phyloP scores from a whole-genome alignment of 1,140 invertebrate genomes.

The Sinonovacula constricta region DNA sequence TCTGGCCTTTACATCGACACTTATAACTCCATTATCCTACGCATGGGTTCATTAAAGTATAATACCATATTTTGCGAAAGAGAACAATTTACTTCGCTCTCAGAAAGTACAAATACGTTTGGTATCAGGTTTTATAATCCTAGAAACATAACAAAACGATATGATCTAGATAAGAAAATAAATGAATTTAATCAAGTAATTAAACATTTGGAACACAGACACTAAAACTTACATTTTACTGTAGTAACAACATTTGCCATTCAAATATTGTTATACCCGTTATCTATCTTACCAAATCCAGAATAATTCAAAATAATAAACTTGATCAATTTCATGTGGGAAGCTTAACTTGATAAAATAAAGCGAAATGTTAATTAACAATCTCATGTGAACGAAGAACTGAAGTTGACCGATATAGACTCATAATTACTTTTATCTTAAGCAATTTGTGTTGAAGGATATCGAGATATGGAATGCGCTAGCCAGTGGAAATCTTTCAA shows the following conservation, averaged over 20 bases:
- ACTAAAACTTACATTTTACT: too few species aligned
- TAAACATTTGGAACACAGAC: not conserved
- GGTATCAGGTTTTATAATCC: not conserved
- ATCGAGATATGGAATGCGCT: not conserved
- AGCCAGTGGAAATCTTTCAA: not conserved
- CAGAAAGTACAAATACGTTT: constrained; percentile 1
- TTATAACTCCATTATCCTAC: not conserved
- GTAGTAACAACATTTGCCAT: too few species aligned
- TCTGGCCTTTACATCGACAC: too few species aligned
- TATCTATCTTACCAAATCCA: constrained; percentile 1
- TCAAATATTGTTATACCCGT: not conserved
- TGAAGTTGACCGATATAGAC: constrained; percentile 1
- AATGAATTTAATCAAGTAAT: not conserved
- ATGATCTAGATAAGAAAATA: constrained; percentile 2
- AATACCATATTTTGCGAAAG: not conserved
- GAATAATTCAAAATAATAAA: not conserved
- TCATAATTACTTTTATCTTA: not conserved
- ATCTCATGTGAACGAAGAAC: not conserved
- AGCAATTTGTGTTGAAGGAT: not conserved
- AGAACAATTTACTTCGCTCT: not conserved
- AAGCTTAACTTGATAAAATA: constrained; percentile 1
- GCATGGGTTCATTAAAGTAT: not conserved
- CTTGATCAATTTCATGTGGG: not conserved
- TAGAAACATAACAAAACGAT: not conserved
- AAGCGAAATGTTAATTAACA: not conserved